Evolutionary conservation across 2,113 vertebrate genomes (phyloP).

Genomic region (Pipa parva): DNA sequence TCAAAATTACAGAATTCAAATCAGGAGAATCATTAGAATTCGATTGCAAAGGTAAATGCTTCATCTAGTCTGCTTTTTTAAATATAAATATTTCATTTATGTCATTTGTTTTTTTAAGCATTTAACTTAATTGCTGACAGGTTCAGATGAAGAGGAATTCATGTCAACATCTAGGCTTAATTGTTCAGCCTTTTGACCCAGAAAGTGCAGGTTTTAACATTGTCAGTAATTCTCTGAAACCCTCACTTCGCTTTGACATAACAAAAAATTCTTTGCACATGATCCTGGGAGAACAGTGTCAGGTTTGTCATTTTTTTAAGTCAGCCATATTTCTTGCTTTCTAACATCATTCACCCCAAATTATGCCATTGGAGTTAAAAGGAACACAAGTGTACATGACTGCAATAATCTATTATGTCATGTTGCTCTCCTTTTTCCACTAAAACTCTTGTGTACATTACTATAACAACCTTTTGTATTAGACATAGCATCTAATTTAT

Average conservation of each 20-base stretch:
- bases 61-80: too few species aligned
- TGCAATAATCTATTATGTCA: constrained; percentile 27
- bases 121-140: background rate
- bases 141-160: background rate
- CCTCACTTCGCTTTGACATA: background rate
- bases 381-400: background rate
- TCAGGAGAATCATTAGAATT: too few species aligned
- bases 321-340: background rate
- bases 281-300: background rate
- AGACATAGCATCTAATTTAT: too few species aligned
- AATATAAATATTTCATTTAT: too few species aligned
- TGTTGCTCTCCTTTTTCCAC: constrained; percentile 21
- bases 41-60: too few species aligned
- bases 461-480: too few species aligned
- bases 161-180: background rate
- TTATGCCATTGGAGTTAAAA: constrained; percentile 18
- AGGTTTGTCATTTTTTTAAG: background rate
- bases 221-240: background rate
- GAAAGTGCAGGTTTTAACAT: background rate
- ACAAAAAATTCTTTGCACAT: background rate
- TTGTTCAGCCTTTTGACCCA: background rate
- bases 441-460: constrained; percentile 8
- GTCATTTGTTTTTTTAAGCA: background rate
- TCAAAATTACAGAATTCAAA: too few species aligned
- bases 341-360: constrained; percentile 1